Conservation (phyloP, 2,113 vertebrate genomes). For the Verasper variegatus region DNA sequence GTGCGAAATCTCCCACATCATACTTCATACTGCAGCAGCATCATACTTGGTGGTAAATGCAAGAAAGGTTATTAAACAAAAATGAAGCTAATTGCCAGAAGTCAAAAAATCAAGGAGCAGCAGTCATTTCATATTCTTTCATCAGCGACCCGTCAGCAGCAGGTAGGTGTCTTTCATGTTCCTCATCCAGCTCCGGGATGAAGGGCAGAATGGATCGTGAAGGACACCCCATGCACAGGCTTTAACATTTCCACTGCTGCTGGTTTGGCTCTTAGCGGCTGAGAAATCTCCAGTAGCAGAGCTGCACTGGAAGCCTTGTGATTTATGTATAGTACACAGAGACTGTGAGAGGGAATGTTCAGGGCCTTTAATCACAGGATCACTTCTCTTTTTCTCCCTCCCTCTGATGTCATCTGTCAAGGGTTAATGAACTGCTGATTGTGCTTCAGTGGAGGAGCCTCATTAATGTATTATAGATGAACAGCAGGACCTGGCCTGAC, state of each 20-base stretch:
- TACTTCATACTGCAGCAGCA: neutral
- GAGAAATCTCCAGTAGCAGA: slow-evolving; percentile 30
- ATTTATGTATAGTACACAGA: slow-evolving; percentile 61
- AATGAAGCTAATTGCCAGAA: slow-evolving; percentile 1
- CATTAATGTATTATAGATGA: slow-evolving; percentile 82
- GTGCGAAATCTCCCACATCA: neutral
- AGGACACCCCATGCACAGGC: slow-evolving; percentile 17
- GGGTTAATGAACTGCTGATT: slow-evolving; percentile 81
- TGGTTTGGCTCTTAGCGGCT: slow-evolving; percentile 22
- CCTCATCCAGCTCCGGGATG: neutral
- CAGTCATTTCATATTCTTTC: slow-evolving; percentile 36
- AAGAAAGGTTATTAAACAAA: slow-evolving; percentile 5
- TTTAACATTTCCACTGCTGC: slow-evolving; percentile 31
- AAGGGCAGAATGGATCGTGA: slow-evolving; percentile 28
- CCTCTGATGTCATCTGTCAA: slow-evolving; percentile 80
- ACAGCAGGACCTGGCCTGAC: slow-evolving; percentile 67
- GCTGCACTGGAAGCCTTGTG: slow-evolving; percentile 42
- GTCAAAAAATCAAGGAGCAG: slow-evolving; percentile 25
- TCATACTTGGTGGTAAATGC: neutral
- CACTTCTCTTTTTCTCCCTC: slow-evolving; percentile 54
- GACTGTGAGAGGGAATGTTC: slow-evolving; percentile 63
- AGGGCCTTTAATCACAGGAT: slow-evolving; percentile 70
- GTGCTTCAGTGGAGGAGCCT: slow-evolving; percentile 72
- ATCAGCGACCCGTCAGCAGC: slow-evolving; percentile 34
- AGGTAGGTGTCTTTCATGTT: slow-evolving; percentile 15